phyloP scores from a whole-genome alignment of 2,888 invertebrate genomes.

The Xestia xanthographa region DNA sequence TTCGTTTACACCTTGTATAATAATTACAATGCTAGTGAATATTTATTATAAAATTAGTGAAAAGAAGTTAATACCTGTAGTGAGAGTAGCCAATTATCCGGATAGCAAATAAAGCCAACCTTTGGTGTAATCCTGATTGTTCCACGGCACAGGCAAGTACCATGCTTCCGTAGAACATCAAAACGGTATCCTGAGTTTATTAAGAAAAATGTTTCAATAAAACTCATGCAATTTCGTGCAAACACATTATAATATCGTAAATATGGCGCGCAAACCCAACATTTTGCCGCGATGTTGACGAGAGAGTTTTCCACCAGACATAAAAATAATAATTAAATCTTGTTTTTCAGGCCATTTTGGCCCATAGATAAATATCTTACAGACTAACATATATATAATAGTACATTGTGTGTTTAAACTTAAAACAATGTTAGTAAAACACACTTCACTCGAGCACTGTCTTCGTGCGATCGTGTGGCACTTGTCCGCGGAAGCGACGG shows the following conservation, averaged over 20 bases:
- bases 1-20: not conserved
- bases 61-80: slow-evolving; percentile 71
- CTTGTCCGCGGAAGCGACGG: no score
- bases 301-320: not conserved
- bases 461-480: no score
- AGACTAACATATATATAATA: no score
- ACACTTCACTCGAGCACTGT: no score
- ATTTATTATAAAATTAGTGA: not conserved
- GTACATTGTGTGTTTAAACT: no score
- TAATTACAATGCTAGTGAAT: not conserved
- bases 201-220: not conserved
- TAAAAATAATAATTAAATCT: no score
- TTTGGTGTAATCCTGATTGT: slow-evolving; percentile 83
- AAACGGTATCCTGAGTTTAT: slow-evolving; percentile 67
- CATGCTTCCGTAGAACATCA: slow-evolving; percentile 85
- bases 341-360: no score
- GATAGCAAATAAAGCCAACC: slow-evolving; percentile 81
- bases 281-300: not conserved
- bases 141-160: slow-evolving; percentile 83
- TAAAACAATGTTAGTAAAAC: no score
- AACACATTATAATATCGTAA: not conserved
- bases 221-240: not conserved
- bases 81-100: slow-evolving; percentile 84
- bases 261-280: not conserved
- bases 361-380: no score